Percentiles rank a stretch among this genome's conserved stretches.
These are phyloP conservation scores for Sphaerophoria rueppellii DNA, from an alignment of 2,888 invertebrate species.

Conservation along the genomic window DNA sequence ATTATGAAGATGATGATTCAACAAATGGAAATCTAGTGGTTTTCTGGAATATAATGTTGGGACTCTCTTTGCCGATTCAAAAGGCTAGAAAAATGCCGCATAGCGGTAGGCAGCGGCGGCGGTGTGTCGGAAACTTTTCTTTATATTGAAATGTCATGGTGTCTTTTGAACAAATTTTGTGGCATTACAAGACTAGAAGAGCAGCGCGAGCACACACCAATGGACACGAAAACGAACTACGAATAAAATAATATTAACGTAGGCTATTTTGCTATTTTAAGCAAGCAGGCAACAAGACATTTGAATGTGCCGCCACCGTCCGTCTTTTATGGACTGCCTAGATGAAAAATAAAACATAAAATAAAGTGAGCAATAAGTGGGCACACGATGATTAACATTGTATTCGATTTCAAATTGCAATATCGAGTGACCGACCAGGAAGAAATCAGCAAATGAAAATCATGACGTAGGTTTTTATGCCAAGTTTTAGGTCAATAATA, in stretches of 20 bases:
- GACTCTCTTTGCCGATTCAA: constrained; percentile 10
- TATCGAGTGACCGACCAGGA: constrained; percentile 30
- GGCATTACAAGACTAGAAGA: constrained; percentile 24
- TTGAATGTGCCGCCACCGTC: constrained; percentile 37
- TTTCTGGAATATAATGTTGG: constrained; percentile 10
- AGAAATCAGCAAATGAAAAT: constrained; percentile 29
- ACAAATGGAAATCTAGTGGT: constrained; percentile 43
- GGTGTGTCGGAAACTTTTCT: constrained; percentile 5
- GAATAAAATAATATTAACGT: constrained; percentile 1
- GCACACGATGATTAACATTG: constrained; percentile 21
- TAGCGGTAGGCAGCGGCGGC: constrained; percentile 58
- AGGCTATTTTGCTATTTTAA: not conserved
- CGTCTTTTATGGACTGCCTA: not conserved
- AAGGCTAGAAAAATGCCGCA: constrained; percentile 43
- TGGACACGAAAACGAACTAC: not conserved
- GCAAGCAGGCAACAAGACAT: constrained; percentile 20
- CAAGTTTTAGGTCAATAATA: not conserved
- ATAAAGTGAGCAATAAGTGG: constrained; percentile 22
- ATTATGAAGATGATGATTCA: constrained; percentile 52
- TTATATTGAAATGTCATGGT: constrained; percentile 70
- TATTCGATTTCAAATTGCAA: constrained; percentile 24
- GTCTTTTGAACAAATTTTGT: constrained; percentile 61
- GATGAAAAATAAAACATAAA: constrained; percentile 5
- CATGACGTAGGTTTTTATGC: constrained; percentile 1
- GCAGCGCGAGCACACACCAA: constrained; percentile 31